Conservation (phyloP, 2,113 vertebrate species). For the Taurulus bubalis region DNA sequence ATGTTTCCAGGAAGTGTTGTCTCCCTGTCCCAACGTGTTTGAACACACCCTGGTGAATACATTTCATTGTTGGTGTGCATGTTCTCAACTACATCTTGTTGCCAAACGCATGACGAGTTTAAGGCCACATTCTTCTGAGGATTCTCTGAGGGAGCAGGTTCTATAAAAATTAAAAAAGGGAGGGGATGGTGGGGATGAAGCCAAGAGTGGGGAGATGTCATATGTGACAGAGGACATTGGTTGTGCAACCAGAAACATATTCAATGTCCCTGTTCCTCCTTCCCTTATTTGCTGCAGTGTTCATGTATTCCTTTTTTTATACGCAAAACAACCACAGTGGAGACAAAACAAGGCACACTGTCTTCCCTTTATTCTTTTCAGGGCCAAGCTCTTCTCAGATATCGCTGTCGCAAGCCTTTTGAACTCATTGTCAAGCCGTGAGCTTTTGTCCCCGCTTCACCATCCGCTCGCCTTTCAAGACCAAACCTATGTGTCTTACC, state of each 20-base stretch:
- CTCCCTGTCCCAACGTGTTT: constrained; percentile 46
- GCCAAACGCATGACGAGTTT: neutral
- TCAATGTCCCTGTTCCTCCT: neutral
- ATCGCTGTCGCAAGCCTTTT: constrained; percentile 1
- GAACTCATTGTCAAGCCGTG: neutral
- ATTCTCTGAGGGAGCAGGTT: rapidly evolving
- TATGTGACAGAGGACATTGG: neutral
- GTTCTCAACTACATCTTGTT: neutral
- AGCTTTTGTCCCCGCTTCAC: constrained; percentile 1
- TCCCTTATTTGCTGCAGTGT: neutral
- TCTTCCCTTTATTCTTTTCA: constrained; percentile 33
- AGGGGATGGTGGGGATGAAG: neutral
- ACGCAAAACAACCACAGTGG: neutral
- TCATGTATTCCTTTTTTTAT: neutral
- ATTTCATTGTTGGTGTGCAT: neutral
- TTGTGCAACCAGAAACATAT: neutral
- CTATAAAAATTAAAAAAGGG: neutral
- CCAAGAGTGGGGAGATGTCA: neutral
- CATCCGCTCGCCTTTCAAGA: neutral
- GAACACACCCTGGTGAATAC: constrained; percentile 65
- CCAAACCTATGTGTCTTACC: neutral
- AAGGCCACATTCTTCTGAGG: neutral
- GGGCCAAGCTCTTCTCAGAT: constrained; percentile 11
- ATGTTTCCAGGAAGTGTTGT: constrained; percentile 29
- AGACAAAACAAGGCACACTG: constrained; percentile 1